These are phyloP conservation scores for Nibea coibor DNA, from an alignment of 2,113 vertebrate genomes.

Conservation along the genomic window DNA sequence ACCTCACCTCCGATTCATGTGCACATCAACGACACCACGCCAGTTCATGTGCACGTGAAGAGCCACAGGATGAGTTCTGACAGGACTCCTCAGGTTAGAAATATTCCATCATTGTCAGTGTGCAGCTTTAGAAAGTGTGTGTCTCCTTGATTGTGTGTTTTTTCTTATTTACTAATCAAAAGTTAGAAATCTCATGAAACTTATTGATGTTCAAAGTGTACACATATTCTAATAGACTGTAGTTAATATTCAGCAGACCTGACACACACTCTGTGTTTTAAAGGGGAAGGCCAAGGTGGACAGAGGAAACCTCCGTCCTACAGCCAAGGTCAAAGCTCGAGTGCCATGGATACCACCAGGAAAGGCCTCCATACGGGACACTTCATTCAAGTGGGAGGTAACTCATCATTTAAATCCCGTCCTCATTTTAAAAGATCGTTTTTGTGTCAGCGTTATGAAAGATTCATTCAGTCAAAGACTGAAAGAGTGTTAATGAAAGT, in stretches of 20 bases:
- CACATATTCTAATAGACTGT: not conserved
- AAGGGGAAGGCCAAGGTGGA: constrained; percentile 75
- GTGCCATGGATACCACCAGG: constrained; percentile 92
- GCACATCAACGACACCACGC: constrained; percentile 91
- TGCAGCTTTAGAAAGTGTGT: not conserved
- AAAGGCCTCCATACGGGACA: constrained; percentile 83
- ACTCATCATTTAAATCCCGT: not conserved
- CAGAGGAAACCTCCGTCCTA: constrained; percentile 67
- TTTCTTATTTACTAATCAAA: not conserved
- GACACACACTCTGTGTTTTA: constrained; percentile 21
- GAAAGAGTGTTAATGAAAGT: not conserved
- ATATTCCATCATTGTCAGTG: not conserved
- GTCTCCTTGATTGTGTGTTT: not conserved
- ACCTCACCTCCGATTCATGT: constrained; percentile 93
- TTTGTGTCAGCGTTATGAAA: not conserved
- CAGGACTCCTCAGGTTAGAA: constrained; percentile 79
- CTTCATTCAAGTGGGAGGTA: constrained; percentile 93
- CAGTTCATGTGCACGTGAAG: constrained; percentile 94
- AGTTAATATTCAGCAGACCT: not conserved
- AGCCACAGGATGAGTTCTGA: constrained; percentile 84
- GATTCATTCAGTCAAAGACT: not conserved
- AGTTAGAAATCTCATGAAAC: not conserved
- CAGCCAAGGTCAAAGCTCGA: constrained; percentile 87
- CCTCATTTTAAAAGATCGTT: not conserved
- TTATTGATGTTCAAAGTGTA: not conserved